Base-by-base conservation (phyloP, 2,888 invertebrate genomes). In the Aplocera efformata region DNA sequence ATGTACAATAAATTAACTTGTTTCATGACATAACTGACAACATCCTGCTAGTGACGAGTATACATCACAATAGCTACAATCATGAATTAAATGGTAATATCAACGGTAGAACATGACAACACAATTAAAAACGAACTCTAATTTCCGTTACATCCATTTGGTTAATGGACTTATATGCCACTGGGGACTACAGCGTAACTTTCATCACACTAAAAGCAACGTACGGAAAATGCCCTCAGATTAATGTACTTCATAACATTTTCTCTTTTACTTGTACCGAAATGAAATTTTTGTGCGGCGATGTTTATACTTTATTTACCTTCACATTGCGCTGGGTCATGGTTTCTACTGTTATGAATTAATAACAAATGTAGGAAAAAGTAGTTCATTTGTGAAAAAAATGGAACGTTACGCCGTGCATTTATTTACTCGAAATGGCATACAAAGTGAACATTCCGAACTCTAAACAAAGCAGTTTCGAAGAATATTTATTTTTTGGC, bases 171-270 rank as follows among this genome's bases (percentile, higher is more conserved):
- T 79, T 79, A 79, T 79, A 75, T 64, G 77, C 75, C 84, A 76
- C 84, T 56, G 67, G 84, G 84, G 84, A 79, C 74, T 76, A 67
- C 66, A 53, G 69, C 67, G 69, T 70, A 75, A 85, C 81, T 83
- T 85, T 84, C 83, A 84, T 84, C 82, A 83, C 72, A 82, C 83
- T 84, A 83, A 84, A 86, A 85, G 83, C 84, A 75, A 70, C 78
- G 75, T 79, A 81, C 78, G 72, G 77, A 75, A 80, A 79, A 83
- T 79, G 68, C 76, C 79, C 72, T 70, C 73, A 77, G 77, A 84
- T 81, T 85, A 84, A 80, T 84, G 83, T 72, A 79, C 68, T 77
- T 75, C 72, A 76, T 79, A 63, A 68, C 55, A 79, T 75, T 74
- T 72, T 68, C 72, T 70, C 67, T 56, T 63, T 51, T 58, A 58